Evolutionary conservation across 2,797 vertebrate genomes (phyloP), one percentile per base, ranked within the genome.

Genomic region (Alosa sapidissima): DNA sequence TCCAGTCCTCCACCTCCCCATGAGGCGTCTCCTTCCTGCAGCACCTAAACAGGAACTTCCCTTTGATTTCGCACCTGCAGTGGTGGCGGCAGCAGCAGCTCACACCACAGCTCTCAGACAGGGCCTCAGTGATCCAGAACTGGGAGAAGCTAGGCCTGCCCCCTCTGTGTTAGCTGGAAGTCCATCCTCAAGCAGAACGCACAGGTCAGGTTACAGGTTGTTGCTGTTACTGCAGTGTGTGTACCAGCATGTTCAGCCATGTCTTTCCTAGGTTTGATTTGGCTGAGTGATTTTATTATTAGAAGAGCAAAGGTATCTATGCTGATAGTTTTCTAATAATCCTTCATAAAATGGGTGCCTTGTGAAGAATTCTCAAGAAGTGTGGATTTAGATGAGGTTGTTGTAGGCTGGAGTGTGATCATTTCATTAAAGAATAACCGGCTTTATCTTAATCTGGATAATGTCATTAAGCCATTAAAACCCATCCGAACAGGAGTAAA

Each of bases 341-440:
- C 72, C 41, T n/a, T 78, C 41, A 21, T 78, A 78, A 78, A 78
- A 78, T 16, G 19, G 72, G 41, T 21, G 36, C 41, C 41, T 78
- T 47, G 41, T 47, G 16, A 21, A 19, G 41, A n/a, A 78, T 78
- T 78, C 36, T 47, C 16, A 78, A 78, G 72, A 47, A 19, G 72
- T 78, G 41, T 78, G 72, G 72, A 47, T 78, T 78, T 78, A 78
- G 41, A 33, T 33, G 10, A 81, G 24, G 8, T 2, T 85, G 51
- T 5, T 5, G 58, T 41, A 58, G 60, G 48, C 33, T 65, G 48
- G 81, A 10, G 54, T 58, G 41, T 82, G 83, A 85, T 86, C 1
- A 89, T 89, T 90, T 89, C 10, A 90, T 91, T 89, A 87, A 88
- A 88, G 82, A 85, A 81, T 90, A 91, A 90, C 88, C 89, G 88